These are phyloP conservation scores for Pelodytes ibericus DNA, from an alignment of 2,797 vertebrate genomes.

Conservation along the genomic window DNA sequence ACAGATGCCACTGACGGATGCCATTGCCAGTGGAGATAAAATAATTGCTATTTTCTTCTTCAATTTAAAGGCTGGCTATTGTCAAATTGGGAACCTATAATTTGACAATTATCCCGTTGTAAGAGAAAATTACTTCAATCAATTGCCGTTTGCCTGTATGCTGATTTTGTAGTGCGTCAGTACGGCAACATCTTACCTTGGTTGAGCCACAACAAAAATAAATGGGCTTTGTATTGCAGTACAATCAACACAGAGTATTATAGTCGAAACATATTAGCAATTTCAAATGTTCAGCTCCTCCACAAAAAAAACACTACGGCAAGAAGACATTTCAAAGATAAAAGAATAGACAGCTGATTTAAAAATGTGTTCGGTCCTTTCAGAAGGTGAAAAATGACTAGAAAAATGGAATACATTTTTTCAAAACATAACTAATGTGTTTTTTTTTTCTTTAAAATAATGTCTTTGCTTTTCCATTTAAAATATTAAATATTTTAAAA, in stretches of 20 bases:
- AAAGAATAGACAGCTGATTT: background rate
- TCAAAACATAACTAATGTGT: background rate
- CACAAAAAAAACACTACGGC: background rate
- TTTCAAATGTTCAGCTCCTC: slow-evolving; percentile 8
- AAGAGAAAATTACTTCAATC: background rate
- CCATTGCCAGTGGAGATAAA: background rate
- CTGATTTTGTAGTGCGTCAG: background rate
- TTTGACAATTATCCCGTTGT: background rate
- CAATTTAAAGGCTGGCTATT: slow-evolving; percentile 4
- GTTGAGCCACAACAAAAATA: no score
- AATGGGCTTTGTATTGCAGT: background rate
- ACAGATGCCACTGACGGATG: no score
- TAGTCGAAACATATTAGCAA: background rate
- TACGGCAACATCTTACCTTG: no score
- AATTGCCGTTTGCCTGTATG: background rate
- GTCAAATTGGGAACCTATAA: background rate
- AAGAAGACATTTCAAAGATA: background rate
- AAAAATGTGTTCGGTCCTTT: no score
- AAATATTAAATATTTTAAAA: background rate
- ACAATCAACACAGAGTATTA: no score
- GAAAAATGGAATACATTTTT: background rate
- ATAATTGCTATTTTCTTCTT: background rate
- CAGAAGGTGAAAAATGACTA: no score
- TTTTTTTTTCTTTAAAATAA: background rate
- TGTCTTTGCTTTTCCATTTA: background rate